Evolutionary conservation across 2,888 invertebrate genomes (phyloP).

Genomic region (Ceraclea dissimilis): DNA sequence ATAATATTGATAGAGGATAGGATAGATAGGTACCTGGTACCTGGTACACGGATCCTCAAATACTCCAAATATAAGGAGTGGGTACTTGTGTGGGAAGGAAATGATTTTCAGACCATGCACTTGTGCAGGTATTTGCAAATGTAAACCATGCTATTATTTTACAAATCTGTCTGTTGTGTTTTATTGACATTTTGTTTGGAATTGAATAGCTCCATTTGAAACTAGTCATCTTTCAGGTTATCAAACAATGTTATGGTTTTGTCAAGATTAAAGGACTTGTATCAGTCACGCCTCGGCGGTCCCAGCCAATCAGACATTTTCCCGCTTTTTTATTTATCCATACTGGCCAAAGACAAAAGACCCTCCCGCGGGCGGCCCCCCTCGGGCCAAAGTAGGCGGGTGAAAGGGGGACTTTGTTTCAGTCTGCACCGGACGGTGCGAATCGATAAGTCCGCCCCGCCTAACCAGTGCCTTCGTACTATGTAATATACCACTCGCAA

Average conservation of each 20-base stretch:
- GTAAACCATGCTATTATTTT: too few relatives aligned
- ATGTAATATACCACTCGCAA: conserved; percentile 20
- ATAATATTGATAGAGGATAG: too few relatives aligned
- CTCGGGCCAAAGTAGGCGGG: conserved; percentile 44
- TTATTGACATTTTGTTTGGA: too few relatives aligned
- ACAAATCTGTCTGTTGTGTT: too few relatives aligned
- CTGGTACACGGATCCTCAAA: too few relatives aligned
- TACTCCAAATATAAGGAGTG: too few relatives aligned
- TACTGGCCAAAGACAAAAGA: conserved; percentile 28
- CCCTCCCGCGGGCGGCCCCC: conserved; percentile 30
- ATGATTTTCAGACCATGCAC: too few relatives aligned
- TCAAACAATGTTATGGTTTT: not conserved
- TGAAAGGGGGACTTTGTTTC: conserved; percentile 33
- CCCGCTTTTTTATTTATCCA: conserved; percentile 34
- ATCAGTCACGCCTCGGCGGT: conserved; percentile 33
- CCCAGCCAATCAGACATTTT: conserved; percentile 35
- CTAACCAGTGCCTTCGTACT: conserved; percentile 29
- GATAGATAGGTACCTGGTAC: too few relatives aligned
- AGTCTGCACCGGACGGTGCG: conserved; percentile 39
- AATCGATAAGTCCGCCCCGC: conserved; percentile 37
- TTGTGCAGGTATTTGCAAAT: too few relatives aligned
- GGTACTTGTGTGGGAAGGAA: too few relatives aligned
- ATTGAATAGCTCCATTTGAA: too few relatives aligned
- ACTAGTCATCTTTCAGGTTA: too few relatives aligned
- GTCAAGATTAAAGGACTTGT: conserved; percentile 20